These are phyloP conservation scores for Heliconius cydno DNA, from an alignment of 2,888 invertebrate species.

Conservation along the genomic window DNA sequence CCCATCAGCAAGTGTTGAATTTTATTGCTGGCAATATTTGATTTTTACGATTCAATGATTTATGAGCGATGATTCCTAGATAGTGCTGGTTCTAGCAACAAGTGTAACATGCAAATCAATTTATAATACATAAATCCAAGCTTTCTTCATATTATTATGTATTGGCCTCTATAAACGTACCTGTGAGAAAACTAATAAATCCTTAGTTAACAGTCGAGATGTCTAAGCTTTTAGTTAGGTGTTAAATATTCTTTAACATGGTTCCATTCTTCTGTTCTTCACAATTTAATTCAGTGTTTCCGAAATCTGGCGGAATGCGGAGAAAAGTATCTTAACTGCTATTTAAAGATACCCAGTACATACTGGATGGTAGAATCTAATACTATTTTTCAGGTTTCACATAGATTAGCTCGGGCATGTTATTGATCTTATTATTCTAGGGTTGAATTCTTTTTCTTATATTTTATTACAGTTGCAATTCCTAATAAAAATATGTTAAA, in stretches of 20 bases:
- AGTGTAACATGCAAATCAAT: constrained; percentile 39
- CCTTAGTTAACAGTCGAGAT: too few species aligned
- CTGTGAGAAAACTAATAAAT: not conserved
- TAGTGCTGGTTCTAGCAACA: constrained; percentile 38
- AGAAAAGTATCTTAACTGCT: too few species aligned
- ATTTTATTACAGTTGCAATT: not conserved
- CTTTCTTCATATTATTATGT: constrained; percentile 9
- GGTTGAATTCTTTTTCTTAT: not conserved
- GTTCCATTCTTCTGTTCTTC: too few species aligned
- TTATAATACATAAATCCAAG: constrained; percentile 28
- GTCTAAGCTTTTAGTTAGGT: too few species aligned
- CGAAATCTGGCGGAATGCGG: too few species aligned
- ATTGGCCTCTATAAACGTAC: not conserved
- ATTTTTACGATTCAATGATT: constrained; percentile 42
- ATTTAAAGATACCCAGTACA: too few species aligned
- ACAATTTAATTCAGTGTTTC: too few species aligned
- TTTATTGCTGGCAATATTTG: constrained; percentile 43
- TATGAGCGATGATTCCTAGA: constrained; percentile 39
- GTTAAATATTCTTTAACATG: too few species aligned
- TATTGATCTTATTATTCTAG: not conserved
- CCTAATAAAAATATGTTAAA: not conserved
- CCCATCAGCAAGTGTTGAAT: constrained; percentile 36
- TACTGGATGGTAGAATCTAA: too few species aligned
- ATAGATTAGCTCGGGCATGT: not conserved
- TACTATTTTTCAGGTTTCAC: too few species aligned